Conservation (phyloP, 53 echinoderm and acorn worm species). For the Arbacia lixula region DNA sequence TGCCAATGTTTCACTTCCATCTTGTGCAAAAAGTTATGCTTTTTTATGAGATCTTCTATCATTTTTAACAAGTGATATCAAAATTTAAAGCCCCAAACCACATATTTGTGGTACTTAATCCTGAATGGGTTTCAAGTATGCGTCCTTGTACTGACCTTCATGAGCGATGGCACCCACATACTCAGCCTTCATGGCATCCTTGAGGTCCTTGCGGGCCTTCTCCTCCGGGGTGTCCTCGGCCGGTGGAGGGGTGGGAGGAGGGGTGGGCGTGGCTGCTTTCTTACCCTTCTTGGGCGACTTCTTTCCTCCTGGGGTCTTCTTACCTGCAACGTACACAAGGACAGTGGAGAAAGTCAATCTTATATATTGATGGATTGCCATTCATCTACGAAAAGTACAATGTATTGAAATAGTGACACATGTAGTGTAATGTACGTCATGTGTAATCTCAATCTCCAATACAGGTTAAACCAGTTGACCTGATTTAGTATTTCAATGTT, state of each 20-base stretch:
- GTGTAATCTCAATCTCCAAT: not conserved
- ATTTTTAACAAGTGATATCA: no score
- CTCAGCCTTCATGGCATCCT: conserved; percentile 84
- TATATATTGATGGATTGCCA: not conserved
- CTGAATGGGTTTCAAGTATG: no score
- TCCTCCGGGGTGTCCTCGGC: conserved; percentile 86
- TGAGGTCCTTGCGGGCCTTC: conserved; percentile 79
- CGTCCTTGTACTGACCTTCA: conserved; percentile 77
- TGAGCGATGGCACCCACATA: conserved; percentile 88
- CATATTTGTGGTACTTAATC: no score
- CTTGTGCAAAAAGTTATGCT: no score
- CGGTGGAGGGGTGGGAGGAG: conserved; percentile 99
- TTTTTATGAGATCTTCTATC: no score
- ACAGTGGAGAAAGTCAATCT: not conserved
- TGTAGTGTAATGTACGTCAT: not conserved
- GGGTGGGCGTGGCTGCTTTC: conserved; percentile 94
- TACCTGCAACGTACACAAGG: conserved; percentile 43
- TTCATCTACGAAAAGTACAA: not conserved
- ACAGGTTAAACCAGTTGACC: not conserved
- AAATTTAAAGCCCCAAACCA: no score
- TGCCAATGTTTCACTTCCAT: no score
- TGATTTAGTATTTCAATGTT: not conserved
- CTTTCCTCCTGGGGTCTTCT: conserved; percentile 94
- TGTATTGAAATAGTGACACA: not conserved
- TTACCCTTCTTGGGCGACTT: conserved; percentile 99